A percentile compares a stretch with the other conserved stretches of the same genome.
Evolutionary conservation across 2,797 vertebrate species (phyloP).

Genomic region (Anas bernieri): DNA sequence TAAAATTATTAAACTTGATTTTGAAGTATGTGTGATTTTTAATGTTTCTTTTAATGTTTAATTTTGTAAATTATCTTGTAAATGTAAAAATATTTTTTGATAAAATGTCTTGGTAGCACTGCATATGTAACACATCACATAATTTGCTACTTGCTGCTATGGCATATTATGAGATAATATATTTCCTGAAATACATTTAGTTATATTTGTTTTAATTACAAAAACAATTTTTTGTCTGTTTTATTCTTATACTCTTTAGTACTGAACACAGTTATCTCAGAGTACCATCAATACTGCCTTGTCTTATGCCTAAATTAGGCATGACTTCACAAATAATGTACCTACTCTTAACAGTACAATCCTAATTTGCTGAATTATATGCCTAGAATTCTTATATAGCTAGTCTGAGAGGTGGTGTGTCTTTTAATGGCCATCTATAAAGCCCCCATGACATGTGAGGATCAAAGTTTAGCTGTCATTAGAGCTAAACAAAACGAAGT

Average conservation of each 20-base stretch:
- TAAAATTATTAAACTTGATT: not conserved
- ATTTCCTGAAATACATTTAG: not conserved
- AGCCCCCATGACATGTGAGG: rapidly evolving
- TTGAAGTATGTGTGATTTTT: not conserved
- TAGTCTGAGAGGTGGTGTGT: not conserved
- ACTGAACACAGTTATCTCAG: not conserved
- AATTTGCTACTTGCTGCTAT: not conserved
- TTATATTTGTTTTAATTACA: not conserved
- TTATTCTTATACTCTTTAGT: not conserved
- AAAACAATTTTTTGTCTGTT: not conserved
- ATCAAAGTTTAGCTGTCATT: not conserved
- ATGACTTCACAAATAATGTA: not conserved
- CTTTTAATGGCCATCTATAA: not conserved
- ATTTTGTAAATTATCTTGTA: not conserved
- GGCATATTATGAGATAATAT: not conserved
- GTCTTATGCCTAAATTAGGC: not conserved
- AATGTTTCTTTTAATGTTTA: not conserved
- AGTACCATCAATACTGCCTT: not conserved
- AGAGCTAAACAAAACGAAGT: not conserved
- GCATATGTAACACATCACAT: not conserved
- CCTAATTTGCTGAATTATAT: not conserved
- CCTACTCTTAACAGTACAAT: not conserved
- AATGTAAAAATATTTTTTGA: not conserved
- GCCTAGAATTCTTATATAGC: not conserved
- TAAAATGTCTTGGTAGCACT: not conserved